Evolutionary conservation across 2,113 vertebrate genomes (phyloP), one percentile per base, ranked within the genome.

Genomic region (Sebastes fasciatus): DNA sequence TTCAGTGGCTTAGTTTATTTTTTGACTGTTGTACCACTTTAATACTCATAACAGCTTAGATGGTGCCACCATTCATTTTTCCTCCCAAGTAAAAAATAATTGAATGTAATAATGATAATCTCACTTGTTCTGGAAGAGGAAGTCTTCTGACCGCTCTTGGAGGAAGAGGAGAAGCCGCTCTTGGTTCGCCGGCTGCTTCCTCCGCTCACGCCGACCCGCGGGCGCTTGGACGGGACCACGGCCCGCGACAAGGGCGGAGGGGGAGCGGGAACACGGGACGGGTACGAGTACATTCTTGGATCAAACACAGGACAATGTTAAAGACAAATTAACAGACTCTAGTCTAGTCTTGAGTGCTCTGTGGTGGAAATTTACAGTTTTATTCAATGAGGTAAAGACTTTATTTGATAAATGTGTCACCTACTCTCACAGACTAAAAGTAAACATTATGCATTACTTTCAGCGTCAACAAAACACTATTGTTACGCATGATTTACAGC

Each of bases 201-300:
- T 10, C 91, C 96, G 2, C 96, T 96, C 26, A 97, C 92, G 49
- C 97, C 97, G 71, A 97, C 96, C 52, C 97, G 95, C 2, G 96
- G 97, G 51, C 97, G 96, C 90, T 97, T 97, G 42, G 97, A 96
- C 6, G 97, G 97, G 64, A 97, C 96, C 34, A 97, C 96, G 7
- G 96, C 96, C 69, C 97, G 93, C 11, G 97, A 96, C 89, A 97
- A 91, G 8, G 97, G 96, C 6, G 97, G 96, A 23, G 97, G 96
- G 0, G 96, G 96, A 6, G 96, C 90, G 73, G 97, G 90, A 77
- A 96, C 93, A 1, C 94, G 85, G 60, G 96, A 96, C 21, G 96
- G 96, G 86, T 97, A 97, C 55, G 96, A 97, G 89, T 96, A 97
- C 95, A 97, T 96, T 93, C 96, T 96, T 82, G 64, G 2, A 16